phyloP scores from a whole-genome alignment of 2,888 invertebrate species.

The Lacanobia wlatinum region DNA sequence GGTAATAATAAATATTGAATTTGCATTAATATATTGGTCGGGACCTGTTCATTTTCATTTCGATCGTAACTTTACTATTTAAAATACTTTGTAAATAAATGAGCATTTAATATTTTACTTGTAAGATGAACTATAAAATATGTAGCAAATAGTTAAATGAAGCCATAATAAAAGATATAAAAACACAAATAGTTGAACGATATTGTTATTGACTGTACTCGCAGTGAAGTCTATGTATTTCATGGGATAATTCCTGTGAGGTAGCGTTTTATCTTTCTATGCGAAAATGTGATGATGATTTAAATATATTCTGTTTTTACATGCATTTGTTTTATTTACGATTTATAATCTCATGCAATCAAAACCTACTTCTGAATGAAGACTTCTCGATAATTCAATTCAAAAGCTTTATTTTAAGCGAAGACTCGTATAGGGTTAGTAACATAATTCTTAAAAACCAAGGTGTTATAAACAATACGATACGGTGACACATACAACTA shows the following conservation, averaged over 20 bases:
- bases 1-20: background rate
- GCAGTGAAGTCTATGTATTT: conserved; percentile 36
- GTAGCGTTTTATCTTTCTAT: conserved; percentile 83
- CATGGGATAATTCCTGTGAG: conserved; percentile 65
- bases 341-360: background rate
- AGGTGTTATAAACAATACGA: too few species aligned
- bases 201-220: conserved; percentile 58
- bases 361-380: background rate
- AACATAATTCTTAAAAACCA: too few species aligned
- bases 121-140: conserved; percentile 22
- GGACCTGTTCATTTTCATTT: background rate
- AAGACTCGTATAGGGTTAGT: too few species aligned
- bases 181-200: background rate
- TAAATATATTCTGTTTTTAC: conserved; percentile 84
- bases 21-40: background rate
- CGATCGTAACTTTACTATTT: background rate
- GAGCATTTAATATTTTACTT: conserved; percentile 10
- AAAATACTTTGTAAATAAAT: conserved; percentile 38
- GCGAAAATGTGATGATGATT: conserved; percentile 84
- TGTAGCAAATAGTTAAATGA: conserved; percentile 28
- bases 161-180: conserved; percentile 44
- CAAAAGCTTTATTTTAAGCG: too few species aligned
- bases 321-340: conserved; percentile 73
- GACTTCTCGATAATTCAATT: background rate
- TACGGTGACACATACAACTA: too few species aligned